These are phyloP conservation scores for Carettochelys insculpta DNA, from an alignment of 2,113 vertebrate genomes.

Conservation along the genomic window DNA sequence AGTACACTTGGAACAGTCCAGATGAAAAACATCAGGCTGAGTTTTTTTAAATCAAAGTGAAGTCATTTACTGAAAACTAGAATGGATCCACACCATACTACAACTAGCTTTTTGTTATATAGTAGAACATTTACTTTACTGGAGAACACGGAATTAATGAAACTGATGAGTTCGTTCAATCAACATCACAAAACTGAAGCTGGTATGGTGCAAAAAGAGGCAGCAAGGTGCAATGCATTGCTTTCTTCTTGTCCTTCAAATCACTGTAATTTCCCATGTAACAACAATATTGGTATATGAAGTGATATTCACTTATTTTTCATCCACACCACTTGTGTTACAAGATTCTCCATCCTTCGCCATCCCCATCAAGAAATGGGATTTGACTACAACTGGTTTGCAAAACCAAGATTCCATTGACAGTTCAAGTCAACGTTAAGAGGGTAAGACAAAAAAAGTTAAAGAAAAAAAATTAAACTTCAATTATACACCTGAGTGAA, in stretches of 20 bases:
- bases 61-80: background rate
- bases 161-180: background rate
- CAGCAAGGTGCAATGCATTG: background rate
- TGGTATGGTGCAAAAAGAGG: background rate
- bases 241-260: too few species aligned
- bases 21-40: background rate
- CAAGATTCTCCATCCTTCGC: background rate
- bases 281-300: background rate
- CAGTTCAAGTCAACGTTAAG: background rate
- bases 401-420: background rate
- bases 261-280: background rate
- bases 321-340: background rate
- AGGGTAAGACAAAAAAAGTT: too few species aligned
- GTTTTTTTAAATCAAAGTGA: background rate
- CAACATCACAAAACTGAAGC: background rate
- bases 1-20: background rate
- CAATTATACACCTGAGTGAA: rapidly evolving
- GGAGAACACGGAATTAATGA: background rate
- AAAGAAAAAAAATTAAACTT: too few species aligned
- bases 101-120: background rate
- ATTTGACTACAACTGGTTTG: background rate
- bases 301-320: background rate
- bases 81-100: background rate
- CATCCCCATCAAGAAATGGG: background rate
- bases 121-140: background rate